Percentiles rank a stretch among this genome's conserved stretches.
These are phyloP conservation scores for Venturia canescens DNA, from an alignment of 1,140 invertebrate species.

Conservation along the genomic window DNA sequence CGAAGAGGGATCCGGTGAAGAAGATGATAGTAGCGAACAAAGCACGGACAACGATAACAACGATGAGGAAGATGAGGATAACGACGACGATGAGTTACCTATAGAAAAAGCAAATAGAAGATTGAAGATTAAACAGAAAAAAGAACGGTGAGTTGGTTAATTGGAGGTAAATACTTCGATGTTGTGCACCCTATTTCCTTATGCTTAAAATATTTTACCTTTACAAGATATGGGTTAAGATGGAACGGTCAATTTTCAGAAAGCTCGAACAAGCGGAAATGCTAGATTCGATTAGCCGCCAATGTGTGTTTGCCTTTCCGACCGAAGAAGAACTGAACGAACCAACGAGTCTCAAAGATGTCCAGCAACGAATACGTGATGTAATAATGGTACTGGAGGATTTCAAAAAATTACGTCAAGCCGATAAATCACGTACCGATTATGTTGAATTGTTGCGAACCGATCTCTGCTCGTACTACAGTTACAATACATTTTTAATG, in stretches of 20 bases:
- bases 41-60: slow-evolving; percentile 63
- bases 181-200: no score
- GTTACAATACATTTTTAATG: slow-evolving; percentile 98
- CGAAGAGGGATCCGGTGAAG: slow-evolving; percentile 74
- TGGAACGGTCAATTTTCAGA: slow-evolving; percentile 64
- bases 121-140: slow-evolving; percentile 80
- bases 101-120: slow-evolving; percentile 92
- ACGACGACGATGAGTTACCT: slow-evolving; percentile 85
- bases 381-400: slow-evolving; percentile 91
- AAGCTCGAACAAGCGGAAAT: slow-evolving; percentile 90
- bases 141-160: slow-evolving; percentile 72
- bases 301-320: slow-evolving; percentile 87
- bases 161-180: no score
- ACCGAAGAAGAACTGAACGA: slow-evolving; percentile 84
- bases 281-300: slow-evolving; percentile 84
- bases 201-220: no score
- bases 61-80: slow-evolving; percentile 78
- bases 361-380: slow-evolving; percentile 95
- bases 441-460: slow-evolving; percentile 88
- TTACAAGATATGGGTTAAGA: no score
- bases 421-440: slow-evolving; percentile 86
- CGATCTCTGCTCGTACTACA: slow-evolving; percentile 97
- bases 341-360: slow-evolving; percentile 86
- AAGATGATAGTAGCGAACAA: slow-evolving; percentile 70
- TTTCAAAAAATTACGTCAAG: slow-evolving; percentile 89